phyloP scores from a whole-genome alignment of 2,113 vertebrate species.

The Sebastes schlegelii region DNA sequence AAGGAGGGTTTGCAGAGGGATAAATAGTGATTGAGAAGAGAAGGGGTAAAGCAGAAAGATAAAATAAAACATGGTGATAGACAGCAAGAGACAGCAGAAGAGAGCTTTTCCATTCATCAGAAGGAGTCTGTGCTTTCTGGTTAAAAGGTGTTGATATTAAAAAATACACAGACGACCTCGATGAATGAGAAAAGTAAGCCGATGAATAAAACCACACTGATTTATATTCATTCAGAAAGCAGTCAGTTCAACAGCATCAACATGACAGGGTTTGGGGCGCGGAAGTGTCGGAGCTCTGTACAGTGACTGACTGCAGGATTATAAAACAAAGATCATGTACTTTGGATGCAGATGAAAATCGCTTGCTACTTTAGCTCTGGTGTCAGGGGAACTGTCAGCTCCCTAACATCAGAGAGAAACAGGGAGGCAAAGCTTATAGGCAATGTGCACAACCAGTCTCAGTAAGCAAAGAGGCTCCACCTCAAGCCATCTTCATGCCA shows the following conservation, averaged over 20 bases:
- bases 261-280: slow-evolving; percentile 50
- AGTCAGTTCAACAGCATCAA: slow-evolving; percentile 72
- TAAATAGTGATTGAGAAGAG: slow-evolving; percentile 3
- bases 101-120: slow-evolving; percentile 50
- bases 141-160: background rate
- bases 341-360: slow-evolving; percentile 25
- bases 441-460: slow-evolving; percentile 69
- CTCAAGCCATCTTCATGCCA: slow-evolving; percentile 71
- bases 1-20: slow-evolving; percentile 6
- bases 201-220: slow-evolving; percentile 74
- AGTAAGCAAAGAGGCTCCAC: slow-evolving; percentile 70
- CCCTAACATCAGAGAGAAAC: slow-evolving; percentile 20
- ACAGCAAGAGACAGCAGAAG: slow-evolving; percentile 24
- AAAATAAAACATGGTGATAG: slow-evolving; percentile 24
- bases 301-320: slow-evolving; percentile 39
- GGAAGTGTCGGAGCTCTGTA: slow-evolving; percentile 1
- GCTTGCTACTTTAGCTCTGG: slow-evolving; percentile 3
- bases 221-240: slow-evolving; percentile 73
- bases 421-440: slow-evolving; percentile 13
- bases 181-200: slow-evolving; percentile 61
- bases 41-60: slow-evolving; percentile 12
- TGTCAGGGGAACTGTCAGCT: slow-evolving; percentile 18
- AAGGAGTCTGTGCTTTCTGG: slow-evolving; percentile 32
- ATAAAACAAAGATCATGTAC: slow-evolving; percentile 47
- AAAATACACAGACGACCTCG: slow-evolving; percentile 26